These are phyloP conservation scores for Lepidochrysops patricia DNA, from an alignment of 2,888 invertebrate species.

Conservation along the genomic window DNA sequence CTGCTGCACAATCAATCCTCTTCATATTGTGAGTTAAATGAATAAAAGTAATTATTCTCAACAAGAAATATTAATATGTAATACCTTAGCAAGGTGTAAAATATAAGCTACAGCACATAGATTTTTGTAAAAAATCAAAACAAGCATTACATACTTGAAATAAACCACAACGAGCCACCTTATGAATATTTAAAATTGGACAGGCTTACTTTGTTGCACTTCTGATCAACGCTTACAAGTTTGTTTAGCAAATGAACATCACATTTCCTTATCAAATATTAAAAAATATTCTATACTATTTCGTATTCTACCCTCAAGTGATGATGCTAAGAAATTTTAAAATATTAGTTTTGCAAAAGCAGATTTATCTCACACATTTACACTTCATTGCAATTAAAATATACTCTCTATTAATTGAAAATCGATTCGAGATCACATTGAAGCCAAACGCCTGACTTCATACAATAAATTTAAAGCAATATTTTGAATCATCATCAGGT, in stretches of 20 bases:
- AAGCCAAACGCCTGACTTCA: constrained; percentile 55
- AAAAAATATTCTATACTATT: constrained; percentile 2
- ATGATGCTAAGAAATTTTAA: not conserved
- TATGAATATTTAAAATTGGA: too few relatives aligned
- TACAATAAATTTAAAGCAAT: constrained; percentile 64
- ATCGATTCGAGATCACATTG: constrained; percentile 66
- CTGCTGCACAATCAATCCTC: not conserved
- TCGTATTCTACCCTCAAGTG: not conserved
- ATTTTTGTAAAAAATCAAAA: not conserved
- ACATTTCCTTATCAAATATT: not conserved
- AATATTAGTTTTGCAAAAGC: constrained; percentile 8
- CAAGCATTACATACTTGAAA: constrained; percentile 7
- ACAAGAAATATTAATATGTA: not conserved
- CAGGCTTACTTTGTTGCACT: not conserved
- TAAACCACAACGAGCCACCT: too few relatives aligned
- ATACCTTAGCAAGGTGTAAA: not conserved
- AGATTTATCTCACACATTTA: constrained; percentile 8
- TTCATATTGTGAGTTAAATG: not conserved
- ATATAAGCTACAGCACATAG: constrained; percentile 7
- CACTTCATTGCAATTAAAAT: constrained; percentile 26
- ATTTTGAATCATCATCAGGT: constrained; percentile 54
- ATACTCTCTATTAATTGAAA: constrained; percentile 42
- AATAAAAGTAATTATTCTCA: not conserved
- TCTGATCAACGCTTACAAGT: not conserved
- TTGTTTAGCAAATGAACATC: not conserved